Evolutionary conservation across 2,888 invertebrate species (phyloP), one percentile per base, ranked within the genome.

Genomic region (Cremastinae sp.): DNA sequence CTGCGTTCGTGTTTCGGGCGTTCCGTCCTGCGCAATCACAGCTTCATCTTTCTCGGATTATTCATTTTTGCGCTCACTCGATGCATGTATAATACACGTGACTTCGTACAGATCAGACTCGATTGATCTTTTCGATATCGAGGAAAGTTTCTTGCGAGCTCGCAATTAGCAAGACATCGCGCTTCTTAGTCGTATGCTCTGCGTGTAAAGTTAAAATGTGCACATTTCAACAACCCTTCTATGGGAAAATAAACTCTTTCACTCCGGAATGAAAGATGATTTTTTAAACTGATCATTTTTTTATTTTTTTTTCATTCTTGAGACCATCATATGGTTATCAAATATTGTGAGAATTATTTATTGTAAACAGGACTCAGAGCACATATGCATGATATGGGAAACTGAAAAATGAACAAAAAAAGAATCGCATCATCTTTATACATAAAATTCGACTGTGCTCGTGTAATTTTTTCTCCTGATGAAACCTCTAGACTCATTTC

Each of bases 301-400:
- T 75, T 58, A 53, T 65, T 43, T 53, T 43, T 35, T 51, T n/a
- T 45, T 66, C 37, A n/a, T 66, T 78, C 78, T 78, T 75, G 70
- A 79, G 76, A 66, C 72, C 53, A 71, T 76, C 65, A 56, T 61
- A 62, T 70, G 56, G 77, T 75, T 82, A 82, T 83, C 82, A 81
- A 79, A 80, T 73, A 69, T 75, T 75, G 73, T 66, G 70, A 14
- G 43, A 71, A 78, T 83, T 85, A 86, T 85, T 86, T 86, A 85
- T 86, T 80, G 82, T 68, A 68, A 84, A 83, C 84, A 82, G 85
- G 83, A 80, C 77, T 61, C 55, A 39, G 73, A 66, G 62, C 59
- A 53, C 78, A 9, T 16, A 16, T 43, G n/a, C 47, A 41, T 59
- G 62, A 16, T 16, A 39, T 20, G 37, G 37, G n/a, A 45, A 43